Evolutionary conservation across 2,888 invertebrate species (phyloP).

Genomic region (Pheosia gnoma): DNA sequence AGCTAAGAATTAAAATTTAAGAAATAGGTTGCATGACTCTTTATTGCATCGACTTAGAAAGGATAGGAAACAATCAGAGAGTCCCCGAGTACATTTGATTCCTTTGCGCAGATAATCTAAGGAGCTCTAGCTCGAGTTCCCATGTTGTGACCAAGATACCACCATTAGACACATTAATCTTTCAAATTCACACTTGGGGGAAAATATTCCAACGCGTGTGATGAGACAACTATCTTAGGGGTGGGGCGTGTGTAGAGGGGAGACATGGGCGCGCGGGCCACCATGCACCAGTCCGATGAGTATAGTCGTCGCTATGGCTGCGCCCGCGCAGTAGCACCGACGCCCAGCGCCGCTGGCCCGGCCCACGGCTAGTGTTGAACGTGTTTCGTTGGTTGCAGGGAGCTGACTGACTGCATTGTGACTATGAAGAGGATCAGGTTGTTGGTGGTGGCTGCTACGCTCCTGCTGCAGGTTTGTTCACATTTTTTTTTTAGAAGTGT

Average conservation of each 20-base stretch:
- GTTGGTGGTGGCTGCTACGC: constrained; percentile 74
- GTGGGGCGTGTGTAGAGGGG: constrained; percentile 12
- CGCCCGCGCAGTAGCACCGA: constrained; percentile 58
- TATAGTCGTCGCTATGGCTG: constrained; percentile 55
- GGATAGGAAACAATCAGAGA: background rate
- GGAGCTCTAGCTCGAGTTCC: background rate
- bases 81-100: too few relatives aligned
- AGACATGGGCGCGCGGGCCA: constrained; percentile 10
- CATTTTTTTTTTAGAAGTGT: constrained; percentile 14
- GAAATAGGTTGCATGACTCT: too few relatives aligned
- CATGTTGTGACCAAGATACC: background rate
- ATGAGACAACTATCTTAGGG: constrained; percentile 10
- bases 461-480: constrained; percentile 74
- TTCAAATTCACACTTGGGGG: background rate
- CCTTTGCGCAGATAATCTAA: constrained; percentile 11
- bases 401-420: constrained; percentile 70
- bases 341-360: constrained; percentile 49
- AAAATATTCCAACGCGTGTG: background rate
- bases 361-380: constrained; percentile 62
- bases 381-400: constrained; percentile 78
- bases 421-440: constrained; percentile 82
- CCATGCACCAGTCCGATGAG: constrained; percentile 40
- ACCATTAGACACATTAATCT: background rate
- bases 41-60: too few relatives aligned
- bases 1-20: too few relatives aligned